Percentiles rank a stretch among this genome's conserved stretches.
phyloP scores from a whole-genome alignment of 2,797 vertebrate species.

The Brachyrhaphis roseni region DNA sequence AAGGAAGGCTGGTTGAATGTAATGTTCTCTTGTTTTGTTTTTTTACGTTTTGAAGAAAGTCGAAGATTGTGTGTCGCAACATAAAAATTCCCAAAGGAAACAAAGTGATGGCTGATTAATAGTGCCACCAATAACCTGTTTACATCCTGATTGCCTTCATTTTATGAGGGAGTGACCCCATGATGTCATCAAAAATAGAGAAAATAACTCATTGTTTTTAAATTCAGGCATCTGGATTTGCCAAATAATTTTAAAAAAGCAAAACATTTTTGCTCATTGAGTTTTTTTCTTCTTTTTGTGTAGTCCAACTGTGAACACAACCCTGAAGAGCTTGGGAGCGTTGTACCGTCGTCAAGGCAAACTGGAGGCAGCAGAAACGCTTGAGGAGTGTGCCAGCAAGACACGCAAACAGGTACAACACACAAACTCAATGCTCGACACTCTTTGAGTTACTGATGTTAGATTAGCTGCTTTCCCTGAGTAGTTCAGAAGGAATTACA shows the following conservation, averaged over 20 bases:
- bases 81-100: not conserved
- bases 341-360: conserved; percentile 92
- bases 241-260: not conserved
- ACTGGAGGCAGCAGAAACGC: conserved; percentile 88
- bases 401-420: conserved; percentile 86
- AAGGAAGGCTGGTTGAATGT: not conserved
- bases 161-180: not conserved
- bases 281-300: not conserved
- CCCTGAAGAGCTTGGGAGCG: conserved; percentile 88
- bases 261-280: not conserved
- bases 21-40: not conserved
- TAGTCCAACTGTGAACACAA: conserved; percentile 91
- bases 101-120: not conserved
- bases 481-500: conserved; percentile 9
- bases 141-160: not conserved
- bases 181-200: not conserved
- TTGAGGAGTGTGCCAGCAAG: conserved; percentile 90
- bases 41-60: not conserved
- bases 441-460: conserved; percentile 9
- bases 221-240: not conserved
- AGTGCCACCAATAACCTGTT: not conserved
- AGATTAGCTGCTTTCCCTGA: conserved; percentile 11
- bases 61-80: not conserved
- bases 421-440: not conserved
- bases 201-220: not conserved